Percentiles rank a stretch among this genome's conserved stretches.
Evolutionary conservation across 2,888 invertebrate species (phyloP).

Genomic region (Epinotia demarniana): DNA sequence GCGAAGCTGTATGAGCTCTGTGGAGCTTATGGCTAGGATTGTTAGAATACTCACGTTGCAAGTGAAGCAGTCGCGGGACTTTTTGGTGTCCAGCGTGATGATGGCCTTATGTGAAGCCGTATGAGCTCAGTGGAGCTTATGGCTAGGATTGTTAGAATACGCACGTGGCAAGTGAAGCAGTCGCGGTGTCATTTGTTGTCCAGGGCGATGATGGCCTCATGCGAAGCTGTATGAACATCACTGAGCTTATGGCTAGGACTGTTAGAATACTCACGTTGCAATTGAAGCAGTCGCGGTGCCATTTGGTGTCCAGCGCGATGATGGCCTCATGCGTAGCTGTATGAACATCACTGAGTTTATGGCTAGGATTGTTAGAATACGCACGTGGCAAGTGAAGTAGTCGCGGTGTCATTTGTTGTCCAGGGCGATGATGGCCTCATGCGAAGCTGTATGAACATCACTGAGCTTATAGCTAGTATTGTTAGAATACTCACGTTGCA

Average conservation of each 20-base stretch:
- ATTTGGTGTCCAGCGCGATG: slow-evolving; percentile 95
- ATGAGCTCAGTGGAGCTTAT: neutral
- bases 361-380: slow-evolving; percentile 53
- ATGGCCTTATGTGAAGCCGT: too few species aligned
- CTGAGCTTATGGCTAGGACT: neutral
- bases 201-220: slow-evolving; percentile 94
- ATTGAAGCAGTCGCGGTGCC: slow-evolving; percentile 98
- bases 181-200: slow-evolving; percentile 97
- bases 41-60: slow-evolving; percentile 89
- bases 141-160: slow-evolving; percentile 53
- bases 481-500: slow-evolving; percentile 89
- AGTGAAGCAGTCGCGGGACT: slow-evolving; percentile 98
- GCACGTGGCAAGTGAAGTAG: slow-evolving; percentile 76
- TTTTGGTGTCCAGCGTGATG: slow-evolving; percentile 81
- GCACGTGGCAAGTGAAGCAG: slow-evolving; percentile 97
- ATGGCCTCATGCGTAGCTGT: slow-evolving; percentile 84
- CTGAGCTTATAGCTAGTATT: neutral
- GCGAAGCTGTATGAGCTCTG: slow-evolving; percentile 51
- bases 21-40: neutral
- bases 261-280: slow-evolving; percentile 77
- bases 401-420: neutral
- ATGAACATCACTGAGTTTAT: neutral
- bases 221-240: slow-evolving; percentile 84
- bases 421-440: too few species aligned
- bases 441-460: neutral